phyloP scores from a whole-genome alignment of 2,888 invertebrate genomes.

The Eumacrocentrus americanus region DNA sequence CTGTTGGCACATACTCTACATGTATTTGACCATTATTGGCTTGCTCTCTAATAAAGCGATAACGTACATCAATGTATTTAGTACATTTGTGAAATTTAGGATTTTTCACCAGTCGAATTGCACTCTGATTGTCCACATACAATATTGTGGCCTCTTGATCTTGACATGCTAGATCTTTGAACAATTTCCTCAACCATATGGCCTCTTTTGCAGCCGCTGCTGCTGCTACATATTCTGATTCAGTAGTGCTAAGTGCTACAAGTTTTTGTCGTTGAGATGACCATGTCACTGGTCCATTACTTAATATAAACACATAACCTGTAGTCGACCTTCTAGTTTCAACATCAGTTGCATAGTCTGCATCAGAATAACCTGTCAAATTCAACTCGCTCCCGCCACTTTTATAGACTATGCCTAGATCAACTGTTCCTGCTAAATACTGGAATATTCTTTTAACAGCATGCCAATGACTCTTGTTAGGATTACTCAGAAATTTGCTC shows the following conservation, averaged over 20 bases:
- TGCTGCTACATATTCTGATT: slow-evolving; percentile 35
- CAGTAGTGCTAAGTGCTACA: slow-evolving; percentile 32
- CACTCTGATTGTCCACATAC: slow-evolving; percentile 30
- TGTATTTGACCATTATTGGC: neutral
- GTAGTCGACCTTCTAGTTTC: slow-evolving; percentile 32
- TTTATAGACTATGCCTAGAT: too few relatives aligned
- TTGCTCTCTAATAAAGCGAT: slow-evolving; percentile 28
- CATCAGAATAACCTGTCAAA: slow-evolving; percentile 30
- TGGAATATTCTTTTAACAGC: too few relatives aligned
- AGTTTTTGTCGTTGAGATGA: slow-evolving; percentile 29
- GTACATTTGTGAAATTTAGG: slow-evolving; percentile 30
- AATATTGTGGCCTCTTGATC: neutral
- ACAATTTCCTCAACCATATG: slow-evolving; percentile 26
- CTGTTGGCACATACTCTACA: neutral
- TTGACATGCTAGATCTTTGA: slow-evolving; percentile 24
- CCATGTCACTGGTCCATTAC: slow-evolving; percentile 32
- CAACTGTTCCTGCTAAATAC: too few relatives aligned
- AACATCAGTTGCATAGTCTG: slow-evolving; percentile 33
- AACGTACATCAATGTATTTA: slow-evolving; percentile 33
- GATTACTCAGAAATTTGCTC: neutral
- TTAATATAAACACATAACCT: slow-evolving; percentile 30
- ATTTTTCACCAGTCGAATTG: slow-evolving; percentile 28
- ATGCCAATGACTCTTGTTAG: too few relatives aligned
- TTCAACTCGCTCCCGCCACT: too few relatives aligned
- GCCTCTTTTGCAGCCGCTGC: slow-evolving; percentile 24